Base-by-base conservation (phyloP, 2,797 vertebrate species). In the Rhynchonycteris naso region DNA sequence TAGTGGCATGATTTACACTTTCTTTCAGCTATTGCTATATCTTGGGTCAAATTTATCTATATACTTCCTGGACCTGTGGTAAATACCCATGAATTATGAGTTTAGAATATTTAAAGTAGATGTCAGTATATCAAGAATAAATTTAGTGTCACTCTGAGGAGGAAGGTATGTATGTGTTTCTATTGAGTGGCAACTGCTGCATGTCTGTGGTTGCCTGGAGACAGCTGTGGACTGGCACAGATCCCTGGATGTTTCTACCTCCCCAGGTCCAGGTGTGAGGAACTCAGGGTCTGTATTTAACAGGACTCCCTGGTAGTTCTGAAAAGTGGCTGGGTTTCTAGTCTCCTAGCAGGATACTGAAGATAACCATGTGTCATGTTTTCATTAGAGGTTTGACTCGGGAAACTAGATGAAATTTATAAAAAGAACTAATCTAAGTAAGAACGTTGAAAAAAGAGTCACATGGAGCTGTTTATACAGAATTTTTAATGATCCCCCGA, bases 11-110 rank as follows among this genome's bases (percentile, higher is more conserved):
- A 75, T 74, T 82, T 91, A 71, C 8, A 21, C 59, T 52, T 90
- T 92, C 52, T 92, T 69, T 83, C 22, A 85, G 18, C 87, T 96
- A 6, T 88, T 90, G 58, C 30, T 83, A 86, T 56, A 81, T 59
- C 21, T 82, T 86, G 54, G 76, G 24, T 56, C 84, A 63, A 93
- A 82, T 2, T 30, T n/a, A 63, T 72, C 33, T 83, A 0, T 74
- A 28, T 78, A 21, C 4, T 10, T 78, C 26, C 30, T 54, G 22
- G 38, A 18, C 24, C 47, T 85, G 30, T 12, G 63, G 33, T 69
- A 56, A 86, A 58, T 88, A 58, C 58, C 90, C 66, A 24, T 85
- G 58, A 83, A 75, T 93, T 71, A 35, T 52, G 22, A 75, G 15
- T 85, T 91, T 81, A 76, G 33, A 22, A 30, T 78, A 50, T 82